Evolutionary conservation across 1,140 invertebrate genomes (phyloP).

Genomic region (Tribolium madens): DNA sequence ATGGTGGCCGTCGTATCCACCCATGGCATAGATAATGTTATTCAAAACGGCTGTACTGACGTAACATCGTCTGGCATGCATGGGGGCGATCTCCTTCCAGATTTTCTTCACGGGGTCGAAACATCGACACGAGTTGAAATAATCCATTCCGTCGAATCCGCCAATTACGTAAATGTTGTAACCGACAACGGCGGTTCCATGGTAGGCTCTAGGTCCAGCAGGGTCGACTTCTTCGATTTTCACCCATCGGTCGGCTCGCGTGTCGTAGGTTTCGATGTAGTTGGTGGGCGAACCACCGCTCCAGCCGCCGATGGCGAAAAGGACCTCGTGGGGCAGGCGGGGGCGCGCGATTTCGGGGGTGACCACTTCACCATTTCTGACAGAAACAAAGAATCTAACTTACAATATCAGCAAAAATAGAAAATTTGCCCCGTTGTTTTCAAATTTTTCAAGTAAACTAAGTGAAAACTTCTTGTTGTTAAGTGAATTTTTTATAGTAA

Average conservation of each 20-base stretch:
- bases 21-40: slow-evolving; percentile 79
- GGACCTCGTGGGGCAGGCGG: slow-evolving; percentile 76
- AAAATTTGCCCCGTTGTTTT: too few species aligned
- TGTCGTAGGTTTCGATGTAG: slow-evolving; percentile 83
- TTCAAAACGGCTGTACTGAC: slow-evolving; percentile 75
- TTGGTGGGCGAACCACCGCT: slow-evolving; percentile 77
- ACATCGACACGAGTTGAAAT: slow-evolving; percentile 75
- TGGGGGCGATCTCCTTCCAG: slow-evolving; percentile 76
- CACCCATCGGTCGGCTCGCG: slow-evolving; percentile 81
- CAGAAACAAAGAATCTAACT: too few species aligned
- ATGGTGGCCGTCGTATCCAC: slow-evolving; percentile 81
- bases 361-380: slow-evolving; percentile 70
- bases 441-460: too few species aligned
- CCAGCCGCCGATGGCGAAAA: slow-evolving; percentile 85
- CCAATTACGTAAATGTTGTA: slow-evolving; percentile 78
- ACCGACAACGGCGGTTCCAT: slow-evolving; percentile 77
- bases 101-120: slow-evolving; percentile 74
- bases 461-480: not conserved
- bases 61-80: slow-evolving; percentile 75
- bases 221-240: slow-evolving; percentile 73
- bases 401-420: not conserved
- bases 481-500: too few species aligned
- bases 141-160: slow-evolving; percentile 75
- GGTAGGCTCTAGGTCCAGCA: slow-evolving; percentile 76
- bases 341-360: slow-evolving; percentile 76